Base-by-base conservation (phyloP, 1,140 invertebrate species). In the Platorchestia sp. region DNA sequence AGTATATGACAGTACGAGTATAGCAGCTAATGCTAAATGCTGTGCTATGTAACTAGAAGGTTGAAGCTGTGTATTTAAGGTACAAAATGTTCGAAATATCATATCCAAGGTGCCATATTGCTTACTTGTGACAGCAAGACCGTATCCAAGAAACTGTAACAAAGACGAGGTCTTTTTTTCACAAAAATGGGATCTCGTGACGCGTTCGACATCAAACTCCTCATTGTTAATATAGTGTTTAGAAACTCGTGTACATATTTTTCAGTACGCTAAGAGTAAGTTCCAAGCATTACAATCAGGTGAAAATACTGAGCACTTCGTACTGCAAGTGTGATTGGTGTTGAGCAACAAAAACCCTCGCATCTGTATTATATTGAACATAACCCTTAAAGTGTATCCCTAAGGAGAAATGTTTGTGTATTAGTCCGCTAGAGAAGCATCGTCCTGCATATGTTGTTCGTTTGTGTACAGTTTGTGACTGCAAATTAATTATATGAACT, bases 381-480 rank as follows among this genome's bases (percentile, higher is more conserved):
- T 75, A 75, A 22, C 3, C 47, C 19, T 7, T 51, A 19, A 51
- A 75, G 14, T 3, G 59, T 75, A 27, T 89, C 36, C 41, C 42
- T 42, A 89, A 89, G 5, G 27, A 89, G 87, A 41, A 27, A 89
- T 89, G 43, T 89, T 42, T 43, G 87, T 41, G n/a, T 42, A 43
- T 41, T 89, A 89, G 43, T 42, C 43, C 43, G 87, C 41, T 89
- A 44, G 43, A 42, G 87, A 89, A 89, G n/a, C 87, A 44, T 89
- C 43, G 87, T 89, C 87, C 87, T 89, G 87, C 43, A 89, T 42
- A 89, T 89, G 43, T 42, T 42, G n/a, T 42, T 41, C 42, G 87
- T 89, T 89, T 89, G 87, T 89, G 87, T 89, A 89, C 87, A 89
- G 87, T 89, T 42, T 89, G 87, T 89, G 87, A 42, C 43, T 42